These are phyloP conservation scores for Drosophila rhopaloa DNA, from an alignment of 1,140 invertebrate species.

Conservation along the genomic window DNA sequence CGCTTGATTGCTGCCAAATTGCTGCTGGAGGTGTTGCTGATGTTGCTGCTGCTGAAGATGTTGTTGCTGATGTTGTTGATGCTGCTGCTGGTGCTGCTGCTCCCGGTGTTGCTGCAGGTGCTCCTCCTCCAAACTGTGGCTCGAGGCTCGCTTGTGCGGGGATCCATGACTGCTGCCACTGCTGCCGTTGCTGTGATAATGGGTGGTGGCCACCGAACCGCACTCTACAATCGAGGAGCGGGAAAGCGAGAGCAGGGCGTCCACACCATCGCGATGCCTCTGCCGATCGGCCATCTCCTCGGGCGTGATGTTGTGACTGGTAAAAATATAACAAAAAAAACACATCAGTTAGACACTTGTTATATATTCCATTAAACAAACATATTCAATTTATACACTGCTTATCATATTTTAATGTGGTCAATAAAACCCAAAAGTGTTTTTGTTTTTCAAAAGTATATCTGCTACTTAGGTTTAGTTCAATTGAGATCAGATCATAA, in stretches of 20 bases:
- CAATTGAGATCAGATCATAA: no score
- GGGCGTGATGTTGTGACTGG: constrained; percentile 74
- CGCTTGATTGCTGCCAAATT: constrained; percentile 25
- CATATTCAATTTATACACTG: no score
- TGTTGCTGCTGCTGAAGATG: constrained; percentile 45
- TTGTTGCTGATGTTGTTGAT: constrained; percentile 14
- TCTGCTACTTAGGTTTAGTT: no score
- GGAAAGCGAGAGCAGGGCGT: constrained; percentile 87
- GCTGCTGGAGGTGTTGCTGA: constrained; percentile 19
- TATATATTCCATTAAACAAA: no score
- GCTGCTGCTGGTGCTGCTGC: constrained; percentile 45
- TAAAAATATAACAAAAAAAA: neutral
- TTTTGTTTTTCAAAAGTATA: no score
- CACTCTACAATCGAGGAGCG: constrained; percentile 69
- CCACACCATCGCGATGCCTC: constrained; percentile 91
- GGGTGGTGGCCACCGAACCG: constrained; percentile 61
- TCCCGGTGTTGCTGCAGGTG: constrained; percentile 30
- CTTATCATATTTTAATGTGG: no score
- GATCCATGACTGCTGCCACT: constrained; percentile 74
- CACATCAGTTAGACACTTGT: neutral
- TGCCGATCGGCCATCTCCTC: constrained; percentile 89
- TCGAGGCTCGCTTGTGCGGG: constrained; percentile 80
- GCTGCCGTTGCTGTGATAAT: constrained; percentile 70
- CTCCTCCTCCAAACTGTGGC: constrained; percentile 75
- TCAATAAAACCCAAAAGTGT: no score